Conservation (phyloP, 2,888 invertebrate genomes). For the Plebejus anna region DNA sequence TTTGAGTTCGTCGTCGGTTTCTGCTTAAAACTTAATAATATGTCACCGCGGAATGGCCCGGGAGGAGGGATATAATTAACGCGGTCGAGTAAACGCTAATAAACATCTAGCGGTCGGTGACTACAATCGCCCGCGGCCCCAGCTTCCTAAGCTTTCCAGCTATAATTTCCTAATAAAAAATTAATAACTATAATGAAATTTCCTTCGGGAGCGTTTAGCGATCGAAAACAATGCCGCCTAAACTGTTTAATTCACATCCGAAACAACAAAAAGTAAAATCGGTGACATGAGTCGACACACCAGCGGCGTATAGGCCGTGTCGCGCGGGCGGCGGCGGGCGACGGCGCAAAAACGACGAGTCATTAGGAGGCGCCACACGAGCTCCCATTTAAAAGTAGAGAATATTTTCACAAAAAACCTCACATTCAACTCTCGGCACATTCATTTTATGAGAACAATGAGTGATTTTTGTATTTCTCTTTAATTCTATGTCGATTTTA, state of each 20-base stretch:
- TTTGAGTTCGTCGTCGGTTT: not conserved
- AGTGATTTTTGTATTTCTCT: conserved; percentile 79
- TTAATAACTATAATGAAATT: conserved; percentile 47
- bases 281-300: conserved; percentile 74
- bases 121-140: conserved; percentile 1
- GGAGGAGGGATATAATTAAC: conserved; percentile 9
- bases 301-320: conserved; percentile 66
- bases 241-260: conserved; percentile 75
- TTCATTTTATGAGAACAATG: conserved; percentile 81
- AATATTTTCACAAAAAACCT: conserved; percentile 79
- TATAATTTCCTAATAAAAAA: conserved; percentile 37
- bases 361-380: conserved; percentile 80
- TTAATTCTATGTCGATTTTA: conserved; percentile 80
- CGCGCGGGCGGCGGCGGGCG: conserved; percentile 59
- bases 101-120: conserved; percentile 13
- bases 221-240: conserved; percentile 68
- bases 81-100: conserved; percentile 21
- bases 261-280: conserved; percentile 67
- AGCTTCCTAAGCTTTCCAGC: not conserved
- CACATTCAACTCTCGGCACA: conserved; percentile 79
- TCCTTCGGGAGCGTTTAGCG: conserved; percentile 45
- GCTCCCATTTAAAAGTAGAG: conserved; percentile 79
- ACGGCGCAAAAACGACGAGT: conserved; percentile 72
- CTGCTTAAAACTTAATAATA: conserved; percentile 6
- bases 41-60: not conserved